Evolutionary conservation across 2,888 invertebrate genomes (phyloP), one percentile per base, ranked within the genome.

Genomic region (Mimumesa dahlbomi): DNA sequence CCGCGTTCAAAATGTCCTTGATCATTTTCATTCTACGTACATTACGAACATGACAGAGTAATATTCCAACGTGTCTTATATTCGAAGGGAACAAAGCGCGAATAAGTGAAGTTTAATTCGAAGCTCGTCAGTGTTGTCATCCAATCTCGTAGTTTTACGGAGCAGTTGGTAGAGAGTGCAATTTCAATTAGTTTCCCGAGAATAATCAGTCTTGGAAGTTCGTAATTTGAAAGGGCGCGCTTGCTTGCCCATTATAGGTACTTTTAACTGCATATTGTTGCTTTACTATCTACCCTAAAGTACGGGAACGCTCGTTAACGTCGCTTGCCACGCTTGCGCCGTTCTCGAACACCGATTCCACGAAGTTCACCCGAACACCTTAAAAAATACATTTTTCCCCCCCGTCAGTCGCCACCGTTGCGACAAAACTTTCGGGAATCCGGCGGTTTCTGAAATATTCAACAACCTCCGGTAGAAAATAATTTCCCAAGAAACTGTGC

Each of bases 121-220:
- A n/a, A 11, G 11, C 57, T 21, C 46, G 52, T 54, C 58, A 48
- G 46, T 46, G 42, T 29, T 69, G 65, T 69, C 42, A 65, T 65
- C 52, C 53, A 65, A 69, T 69, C 65, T 69, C 65, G 40, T 58
- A 69, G 65, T 69, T 69, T 65, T 58, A 57, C 68, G 68, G 53
- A 65, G 19, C 69, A 46, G 50, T 31, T 59, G 36, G 52, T 14
- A 13, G n/a, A 13, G n/a, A 54, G 13, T 46, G 43, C 54, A 40
- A 45, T 66, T 50, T 31, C 49, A 53, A 69, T 69, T 59, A 66
- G 50, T 45, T n/a, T 13, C 19, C 18, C 22, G 40, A 19, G 16
- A 52, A n/a, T n/a, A n/a, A 43, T 58, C 48, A 46, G 52, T 29
- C 18, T 31, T 0, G n/a, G 31, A 45, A 45, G 49, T 49, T n/a